Evolutionary conservation across 2,797 vertebrate genomes (phyloP), one percentile per base, ranked within the genome.

Genomic region (Ara ararauna): DNA sequence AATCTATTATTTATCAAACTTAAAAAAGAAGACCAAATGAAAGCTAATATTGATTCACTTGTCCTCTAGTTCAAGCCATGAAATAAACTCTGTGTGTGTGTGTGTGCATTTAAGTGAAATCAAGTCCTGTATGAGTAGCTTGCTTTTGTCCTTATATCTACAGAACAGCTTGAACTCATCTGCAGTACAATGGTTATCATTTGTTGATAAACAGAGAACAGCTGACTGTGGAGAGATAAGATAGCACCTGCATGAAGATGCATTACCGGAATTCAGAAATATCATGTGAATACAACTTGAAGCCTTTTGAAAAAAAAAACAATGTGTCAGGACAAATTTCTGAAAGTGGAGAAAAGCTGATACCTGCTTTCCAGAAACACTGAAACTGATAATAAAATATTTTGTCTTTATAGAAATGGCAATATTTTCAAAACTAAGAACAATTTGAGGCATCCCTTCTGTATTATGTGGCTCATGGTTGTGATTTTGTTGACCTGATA

Each of bases 91-190:
- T 38, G 9, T 67, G 5, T 42, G 1, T 40, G 8, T 40, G 6
- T 47, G 7, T 34, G 27, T 16, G 7, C 3, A 1, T 74, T 85
- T 85, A 81, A 58, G 13, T 40, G 23, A 90, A 94, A 87, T 71
- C 27, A 58, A 50, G 38, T 56, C 50, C 50, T 40, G 8, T 11
- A 30, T 47, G n/a, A 81, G 9, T 38, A 61, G n/a, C 29, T 78
- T 85, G 29, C 13, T 48, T 14, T 56, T 92, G 54, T 8, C n/a
- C 22, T 81, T 78, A 8, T 79, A 68, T 72, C 80, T 78, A 45
- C 48, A 45, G 36, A 90, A 61, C n/a, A 75, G 30, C 24, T 86
- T 65, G 58, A 93, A 84, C 7, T 90, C 81, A 78, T 38, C 61
- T 89, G 60, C 14, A 7, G 6, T 75, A 61, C 32, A 79, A 50